These are phyloP conservation scores for Gobionotothen gibberifrons DNA, from an alignment of 2,797 vertebrate genomes.

Conservation along the genomic window DNA sequence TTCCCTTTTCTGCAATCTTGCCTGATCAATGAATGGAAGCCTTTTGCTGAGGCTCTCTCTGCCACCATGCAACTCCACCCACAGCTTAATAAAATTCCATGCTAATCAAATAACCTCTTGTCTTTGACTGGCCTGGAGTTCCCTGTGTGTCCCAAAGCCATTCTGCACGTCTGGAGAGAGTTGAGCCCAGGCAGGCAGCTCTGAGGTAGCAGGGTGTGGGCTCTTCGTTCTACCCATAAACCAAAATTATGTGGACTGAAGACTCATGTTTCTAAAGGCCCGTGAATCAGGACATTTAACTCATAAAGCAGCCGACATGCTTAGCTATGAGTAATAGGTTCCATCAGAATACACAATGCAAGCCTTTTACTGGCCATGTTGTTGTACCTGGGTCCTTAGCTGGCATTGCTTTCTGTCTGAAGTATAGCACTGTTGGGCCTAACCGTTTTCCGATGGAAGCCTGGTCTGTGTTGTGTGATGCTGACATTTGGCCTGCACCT, in stretches of 20 bases:
- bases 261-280: constrained; percentile 80
- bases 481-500: constrained; percentile 60
- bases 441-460: constrained; percentile 24
- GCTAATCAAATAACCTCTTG: constrained; percentile 90
- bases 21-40: constrained; percentile 86
- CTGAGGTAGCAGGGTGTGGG: constrained; percentile 84
- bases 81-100: constrained; percentile 88
- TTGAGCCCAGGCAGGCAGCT: constrained; percentile 73
- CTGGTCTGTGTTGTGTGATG: constrained; percentile 50
- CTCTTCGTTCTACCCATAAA: constrained; percentile 80
- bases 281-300: constrained; percentile 79
- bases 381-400: constrained; percentile 62
- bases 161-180: constrained; percentile 72
- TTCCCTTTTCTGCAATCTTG: constrained; percentile 70
- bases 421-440: constrained; percentile 27
- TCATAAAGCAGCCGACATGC: constrained; percentile 74
- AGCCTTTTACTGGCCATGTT: constrained; percentile 63
- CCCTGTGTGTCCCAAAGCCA: constrained; percentile 73
- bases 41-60: constrained; percentile 78
- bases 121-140: constrained; percentile 81
- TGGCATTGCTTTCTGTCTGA: constrained; percentile 37
- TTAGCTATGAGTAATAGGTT: constrained; percentile 76
- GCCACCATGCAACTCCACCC: constrained; percentile 81
- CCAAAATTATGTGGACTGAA: constrained; percentile 83
- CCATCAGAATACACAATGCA: constrained; percentile 76